Evolutionary conservation across 1,140 invertebrate genomes (phyloP).

Genomic region (Meloidogyne floridensis): DNA sequence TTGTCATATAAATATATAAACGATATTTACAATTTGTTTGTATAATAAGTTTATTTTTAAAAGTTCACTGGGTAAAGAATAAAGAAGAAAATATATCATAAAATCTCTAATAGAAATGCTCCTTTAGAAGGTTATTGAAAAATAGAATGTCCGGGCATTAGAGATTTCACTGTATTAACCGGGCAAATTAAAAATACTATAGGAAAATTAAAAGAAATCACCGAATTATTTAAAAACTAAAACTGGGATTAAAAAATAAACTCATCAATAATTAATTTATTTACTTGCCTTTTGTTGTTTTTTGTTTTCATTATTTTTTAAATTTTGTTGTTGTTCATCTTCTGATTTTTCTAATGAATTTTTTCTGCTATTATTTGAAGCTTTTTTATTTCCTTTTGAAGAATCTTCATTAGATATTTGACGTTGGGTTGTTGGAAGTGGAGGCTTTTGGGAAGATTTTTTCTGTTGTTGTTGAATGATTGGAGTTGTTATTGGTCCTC

Average conservation of each 20-base stretch:
- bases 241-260: too few species aligned
- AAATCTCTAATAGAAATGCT: too few species aligned
- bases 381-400: neutral
- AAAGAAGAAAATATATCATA: neutral
- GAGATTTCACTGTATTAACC: neutral
- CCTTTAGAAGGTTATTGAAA: neutral
- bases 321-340: neutral
- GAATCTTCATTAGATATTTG: neutral
- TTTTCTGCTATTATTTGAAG: neutral
- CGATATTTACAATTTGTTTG: neutral
- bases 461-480: neutral
- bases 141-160: neutral
- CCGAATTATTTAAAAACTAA: too few species aligned
- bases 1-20: neutral
- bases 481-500: neutral
- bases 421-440: neutral
- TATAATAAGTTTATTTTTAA: neutral
- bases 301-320: neutral
- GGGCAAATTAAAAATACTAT: neutral
- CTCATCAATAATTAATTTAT: neutral
- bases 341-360: conserved; percentile 2
- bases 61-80: neutral
- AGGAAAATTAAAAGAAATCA: neutral
- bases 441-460: neutral
- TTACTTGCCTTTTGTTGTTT: neutral